Conservation (phyloP, 2,797 vertebrate genomes). For the Clamator glandarius region DNA sequence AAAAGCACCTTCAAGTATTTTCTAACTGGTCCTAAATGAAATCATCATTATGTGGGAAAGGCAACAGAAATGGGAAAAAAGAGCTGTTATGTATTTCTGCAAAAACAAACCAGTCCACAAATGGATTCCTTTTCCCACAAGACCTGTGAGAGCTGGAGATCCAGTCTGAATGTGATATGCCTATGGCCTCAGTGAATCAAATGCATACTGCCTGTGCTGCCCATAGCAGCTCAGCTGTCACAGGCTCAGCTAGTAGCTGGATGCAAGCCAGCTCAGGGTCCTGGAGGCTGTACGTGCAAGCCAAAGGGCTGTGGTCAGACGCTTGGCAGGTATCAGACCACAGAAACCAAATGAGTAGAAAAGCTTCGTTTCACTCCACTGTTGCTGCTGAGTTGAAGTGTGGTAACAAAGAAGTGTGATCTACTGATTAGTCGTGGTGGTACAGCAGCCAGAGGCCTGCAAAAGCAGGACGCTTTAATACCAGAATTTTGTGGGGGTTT, state of each 20-base stretch:
- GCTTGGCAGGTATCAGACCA: not conserved
- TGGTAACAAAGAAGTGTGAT: not conserved
- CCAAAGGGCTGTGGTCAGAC: not conserved
- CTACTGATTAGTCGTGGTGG: not conserved
- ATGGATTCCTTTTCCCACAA: not conserved
- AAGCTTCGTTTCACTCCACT: not conserved
- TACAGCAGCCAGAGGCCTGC: not conserved
- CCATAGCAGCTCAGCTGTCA: not conserved
- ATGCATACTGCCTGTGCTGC: not conserved
- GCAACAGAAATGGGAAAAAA: not conserved
- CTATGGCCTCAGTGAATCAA: not conserved
- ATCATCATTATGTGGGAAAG: not conserved
- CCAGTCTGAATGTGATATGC: not conserved
- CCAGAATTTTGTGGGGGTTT: not conserved
- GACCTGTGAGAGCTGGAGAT: not conserved
- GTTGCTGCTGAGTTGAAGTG: not conserved
- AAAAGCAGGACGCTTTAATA: not conserved
- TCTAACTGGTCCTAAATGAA: not conserved
- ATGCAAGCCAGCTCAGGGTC: not conserved
- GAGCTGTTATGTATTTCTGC: not conserved
- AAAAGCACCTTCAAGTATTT: not conserved
- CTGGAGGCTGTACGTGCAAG: not conserved
- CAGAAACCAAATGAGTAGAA: not conserved
- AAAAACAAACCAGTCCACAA: not conserved
- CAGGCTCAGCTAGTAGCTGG: not conserved